phyloP scores from a whole-genome alignment of 2,113 vertebrate species.

The Notiomystis cincta region DNA sequence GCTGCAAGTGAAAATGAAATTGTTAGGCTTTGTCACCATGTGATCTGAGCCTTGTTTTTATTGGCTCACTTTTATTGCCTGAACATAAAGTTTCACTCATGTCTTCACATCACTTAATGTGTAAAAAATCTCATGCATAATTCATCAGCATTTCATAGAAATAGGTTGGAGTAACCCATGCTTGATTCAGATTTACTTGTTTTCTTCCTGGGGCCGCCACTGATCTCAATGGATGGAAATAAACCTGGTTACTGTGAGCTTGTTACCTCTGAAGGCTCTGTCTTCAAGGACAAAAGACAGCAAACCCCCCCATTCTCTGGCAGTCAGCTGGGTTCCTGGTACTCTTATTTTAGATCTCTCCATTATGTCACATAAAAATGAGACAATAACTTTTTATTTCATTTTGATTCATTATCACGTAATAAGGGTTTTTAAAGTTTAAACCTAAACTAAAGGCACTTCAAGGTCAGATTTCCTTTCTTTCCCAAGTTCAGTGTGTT shows the following conservation, averaged over 20 bases:
- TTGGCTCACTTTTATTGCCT: not conserved
- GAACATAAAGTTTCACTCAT: not conserved
- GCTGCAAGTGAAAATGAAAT: not conserved
- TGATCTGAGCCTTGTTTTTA: not conserved
- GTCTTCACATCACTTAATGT: not conserved
- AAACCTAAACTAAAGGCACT: not conserved
- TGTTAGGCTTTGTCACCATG: fast-evolving
- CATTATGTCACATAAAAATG: not conserved
- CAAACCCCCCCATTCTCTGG: not conserved
- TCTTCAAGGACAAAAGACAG: not conserved
- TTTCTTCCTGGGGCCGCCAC: not conserved
- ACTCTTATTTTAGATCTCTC: not conserved
- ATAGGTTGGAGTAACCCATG: not conserved
- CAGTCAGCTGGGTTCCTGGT: not conserved
- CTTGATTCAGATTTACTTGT: not conserved
- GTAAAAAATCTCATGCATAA: not conserved
- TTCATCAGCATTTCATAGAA: not conserved
- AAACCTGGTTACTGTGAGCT: not conserved
- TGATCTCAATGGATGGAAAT: not conserved
- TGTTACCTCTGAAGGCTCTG: not conserved
- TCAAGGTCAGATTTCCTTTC: not conserved
- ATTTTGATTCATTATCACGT: not conserved
- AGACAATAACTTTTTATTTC: not conserved
- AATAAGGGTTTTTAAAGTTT: not conserved
- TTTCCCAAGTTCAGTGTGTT: not conserved